Conservation (phyloP, 2,113 vertebrate species). For the Saguinus midas region DNA sequence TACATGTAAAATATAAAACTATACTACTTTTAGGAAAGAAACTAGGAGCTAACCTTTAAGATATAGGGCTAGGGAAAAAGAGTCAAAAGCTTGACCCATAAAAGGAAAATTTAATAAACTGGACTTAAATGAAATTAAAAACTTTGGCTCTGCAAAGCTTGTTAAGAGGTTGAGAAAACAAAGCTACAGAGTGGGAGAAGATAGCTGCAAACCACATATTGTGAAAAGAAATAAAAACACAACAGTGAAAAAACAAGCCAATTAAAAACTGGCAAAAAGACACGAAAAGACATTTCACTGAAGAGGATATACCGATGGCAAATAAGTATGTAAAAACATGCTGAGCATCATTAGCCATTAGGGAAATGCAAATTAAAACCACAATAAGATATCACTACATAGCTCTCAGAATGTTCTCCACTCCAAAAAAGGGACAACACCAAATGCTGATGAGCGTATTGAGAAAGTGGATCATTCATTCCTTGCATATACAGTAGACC, state of each 20-base stretch:
- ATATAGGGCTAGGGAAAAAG: background rate
- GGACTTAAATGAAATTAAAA: background rate
- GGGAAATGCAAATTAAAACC: background rate
- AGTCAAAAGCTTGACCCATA: background rate
- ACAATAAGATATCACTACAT: background rate
- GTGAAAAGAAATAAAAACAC: background rate
- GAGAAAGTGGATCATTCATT: background rate
- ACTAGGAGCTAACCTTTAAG: background rate
- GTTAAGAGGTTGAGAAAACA: background rate
- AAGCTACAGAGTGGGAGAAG: conserved; percentile 11
- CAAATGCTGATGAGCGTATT: background rate
- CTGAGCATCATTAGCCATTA: background rate
- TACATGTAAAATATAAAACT: background rate
- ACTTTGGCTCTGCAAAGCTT: background rate
- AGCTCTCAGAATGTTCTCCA: background rate
- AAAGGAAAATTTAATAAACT: background rate
- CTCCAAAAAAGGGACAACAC: background rate
- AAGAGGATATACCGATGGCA: background rate
- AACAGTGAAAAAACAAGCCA: background rate
- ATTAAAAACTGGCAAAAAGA: background rate
- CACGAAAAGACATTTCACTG: background rate
- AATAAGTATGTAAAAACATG: background rate
- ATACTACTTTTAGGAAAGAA: background rate
- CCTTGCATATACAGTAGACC: background rate
- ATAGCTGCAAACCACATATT: background rate